These are phyloP conservation scores for Aleadryas rufinucha DNA, from an alignment of 2,113 vertebrate genomes.

Conservation along the genomic window DNA sequence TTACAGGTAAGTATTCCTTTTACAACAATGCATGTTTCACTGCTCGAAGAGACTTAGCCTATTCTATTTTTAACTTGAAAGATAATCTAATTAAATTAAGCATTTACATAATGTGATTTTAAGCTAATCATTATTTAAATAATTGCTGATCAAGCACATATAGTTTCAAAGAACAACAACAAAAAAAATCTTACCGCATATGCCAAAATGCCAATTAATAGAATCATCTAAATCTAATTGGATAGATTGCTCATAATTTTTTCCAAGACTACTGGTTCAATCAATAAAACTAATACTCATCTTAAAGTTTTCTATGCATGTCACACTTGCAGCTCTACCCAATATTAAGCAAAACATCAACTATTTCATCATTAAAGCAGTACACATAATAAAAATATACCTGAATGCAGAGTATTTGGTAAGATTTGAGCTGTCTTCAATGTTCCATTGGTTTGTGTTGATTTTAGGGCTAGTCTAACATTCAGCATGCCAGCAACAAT, in stretches of 20 bases:
- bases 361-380: not conserved
- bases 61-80: not conserved
- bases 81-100: not conserved
- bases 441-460: constrained; percentile 22
- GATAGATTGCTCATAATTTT: not conserved
- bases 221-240: not conserved
- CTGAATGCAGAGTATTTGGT: constrained; percentile 19
- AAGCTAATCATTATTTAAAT: not conserved
- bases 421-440: constrained; percentile 31
- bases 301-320: not conserved
- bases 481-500: constrained; percentile 39
- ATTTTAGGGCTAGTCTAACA: constrained; percentile 37
- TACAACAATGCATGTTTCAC: not conserved
- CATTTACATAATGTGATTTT: constrained; percentile 8
- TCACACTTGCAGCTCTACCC: not conserved
- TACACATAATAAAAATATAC: constrained; percentile 17
- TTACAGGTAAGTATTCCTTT: not conserved
- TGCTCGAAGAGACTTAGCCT: not conserved
- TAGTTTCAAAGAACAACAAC: not conserved
- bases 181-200: not conserved
- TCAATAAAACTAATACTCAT: not conserved
- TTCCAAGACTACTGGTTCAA: not conserved
- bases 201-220: not conserved
- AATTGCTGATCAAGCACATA: not conserved
- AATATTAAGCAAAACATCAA: not conserved